Percentiles rank a stretch among this genome's conserved stretches.
These are phyloP conservation scores for Ganaspis brasiliensis DNA, from an alignment of 2,888 invertebrate genomes.

Conservation along the genomic window DNA sequence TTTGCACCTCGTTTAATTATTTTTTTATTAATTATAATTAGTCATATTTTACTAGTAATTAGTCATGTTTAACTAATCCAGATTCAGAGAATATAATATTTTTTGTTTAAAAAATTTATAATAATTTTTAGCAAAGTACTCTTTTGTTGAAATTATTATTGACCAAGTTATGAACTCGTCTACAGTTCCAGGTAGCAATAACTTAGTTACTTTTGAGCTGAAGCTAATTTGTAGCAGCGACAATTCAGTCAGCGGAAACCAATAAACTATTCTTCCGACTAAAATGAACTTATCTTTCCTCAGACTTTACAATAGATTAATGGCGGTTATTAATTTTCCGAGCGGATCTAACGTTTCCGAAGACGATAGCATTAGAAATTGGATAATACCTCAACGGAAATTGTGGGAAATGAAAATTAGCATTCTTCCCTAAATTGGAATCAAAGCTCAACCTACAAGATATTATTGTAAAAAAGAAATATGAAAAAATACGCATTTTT, in stretches of 20 bases:
- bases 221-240: neutral
- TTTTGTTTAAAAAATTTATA: neutral
- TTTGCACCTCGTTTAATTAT: too few relatives aligned
- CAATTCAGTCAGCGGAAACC: neutral
- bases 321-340: constrained; percentile 7
- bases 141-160: too few relatives aligned
- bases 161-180: too few relatives aligned
- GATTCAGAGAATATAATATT: too few relatives aligned
- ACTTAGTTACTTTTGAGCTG: neutral
- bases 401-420: neutral
- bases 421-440: neutral
- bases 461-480: too few relatives aligned
- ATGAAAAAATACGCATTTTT: too few relatives aligned
- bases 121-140: neutral
- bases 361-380: constrained; percentile 19
- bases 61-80: too few relatives aligned
- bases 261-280: neutral
- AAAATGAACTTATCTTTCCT: constrained; percentile 1
- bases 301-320: constrained; percentile 6
- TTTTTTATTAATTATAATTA: too few relatives aligned
- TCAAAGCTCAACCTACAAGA: too few relatives aligned
- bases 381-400: neutral
- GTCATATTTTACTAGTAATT: too few relatives aligned
- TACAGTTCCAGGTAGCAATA: too few relatives aligned
- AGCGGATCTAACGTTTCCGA: neutral